Conservation (phyloP, 2,113 vertebrate species). For the Bufo bufo region DNA sequence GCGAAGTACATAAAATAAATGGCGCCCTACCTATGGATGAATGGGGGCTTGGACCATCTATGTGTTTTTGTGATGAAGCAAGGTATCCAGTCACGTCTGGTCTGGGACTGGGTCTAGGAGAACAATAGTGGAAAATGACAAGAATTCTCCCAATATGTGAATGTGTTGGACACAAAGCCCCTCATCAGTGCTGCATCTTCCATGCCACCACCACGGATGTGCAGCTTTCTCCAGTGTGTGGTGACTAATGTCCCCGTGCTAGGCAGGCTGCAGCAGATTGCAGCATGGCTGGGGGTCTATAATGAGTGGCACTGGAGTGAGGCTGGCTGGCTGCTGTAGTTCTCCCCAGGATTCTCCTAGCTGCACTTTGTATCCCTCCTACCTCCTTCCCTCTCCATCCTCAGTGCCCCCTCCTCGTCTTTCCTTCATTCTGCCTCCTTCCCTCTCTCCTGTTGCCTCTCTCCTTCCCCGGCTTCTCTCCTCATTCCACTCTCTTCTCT, state of each 20-base stretch:
- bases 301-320: background rate
- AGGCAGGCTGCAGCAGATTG: background rate
- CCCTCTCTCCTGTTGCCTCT: conserved; percentile 30
- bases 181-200: background rate
- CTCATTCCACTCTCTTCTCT: background rate
- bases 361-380: conserved; percentile 29
- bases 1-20: background rate
- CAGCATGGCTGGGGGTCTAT: background rate
- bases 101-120: background rate
- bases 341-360: background rate
- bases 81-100: background rate
- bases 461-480: background rate
- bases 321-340: background rate
- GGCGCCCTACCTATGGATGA: background rate
- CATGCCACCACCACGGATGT: background rate
- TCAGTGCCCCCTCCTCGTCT: background rate
- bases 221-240: background rate
- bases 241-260: background rate
- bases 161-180: background rate
- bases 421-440: conserved; percentile 40
- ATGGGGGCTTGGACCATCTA: background rate
- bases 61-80: background rate
- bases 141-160: background rate
- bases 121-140: background rate
- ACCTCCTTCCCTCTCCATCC: conserved; percentile 8